phyloP scores from a whole-genome alignment of 2,888 invertebrate genomes.

The Dioctria rufipes region DNA sequence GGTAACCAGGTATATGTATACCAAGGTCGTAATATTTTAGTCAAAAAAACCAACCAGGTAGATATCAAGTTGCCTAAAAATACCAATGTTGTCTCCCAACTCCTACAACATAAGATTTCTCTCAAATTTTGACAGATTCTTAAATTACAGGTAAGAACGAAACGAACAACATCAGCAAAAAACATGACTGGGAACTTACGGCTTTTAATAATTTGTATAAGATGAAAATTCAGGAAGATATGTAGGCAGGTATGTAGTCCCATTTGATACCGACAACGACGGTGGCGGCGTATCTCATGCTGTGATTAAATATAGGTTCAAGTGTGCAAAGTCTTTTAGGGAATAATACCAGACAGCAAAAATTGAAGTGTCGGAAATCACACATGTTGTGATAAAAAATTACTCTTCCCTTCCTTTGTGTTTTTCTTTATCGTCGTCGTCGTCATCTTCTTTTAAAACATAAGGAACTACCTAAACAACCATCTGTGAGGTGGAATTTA shows the following conservation, averaged over 20 bases:
- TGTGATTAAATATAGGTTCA: background rate
- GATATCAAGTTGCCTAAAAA: background rate
- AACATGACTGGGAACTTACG: background rate
- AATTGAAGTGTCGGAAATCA: constrained; percentile 12
- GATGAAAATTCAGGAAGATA: background rate
- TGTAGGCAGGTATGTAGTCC: background rate
- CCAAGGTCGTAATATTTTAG: background rate
- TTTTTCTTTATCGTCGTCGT: no score
- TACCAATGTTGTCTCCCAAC: no score
- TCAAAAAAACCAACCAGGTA: background rate
- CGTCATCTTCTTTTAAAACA: no score
- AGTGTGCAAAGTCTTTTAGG: background rate
- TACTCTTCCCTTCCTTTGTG: background rate
- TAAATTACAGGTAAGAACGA: no score
- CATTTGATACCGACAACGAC: background rate
- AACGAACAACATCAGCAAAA: background rate
- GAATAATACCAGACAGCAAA: background rate
- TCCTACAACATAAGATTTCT: background rate
- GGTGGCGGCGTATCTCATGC: background rate
- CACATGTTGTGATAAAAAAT: background rate
- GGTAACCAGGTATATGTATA: background rate
- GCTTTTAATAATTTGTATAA: no score
- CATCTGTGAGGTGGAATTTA: background rate
- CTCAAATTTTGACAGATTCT: background rate
- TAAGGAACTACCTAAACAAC: no score